These are phyloP conservation scores for Lepilemur ruficaudatus DNA, from an alignment of 2,797 vertebrate species.

Conservation along the genomic window DNA sequence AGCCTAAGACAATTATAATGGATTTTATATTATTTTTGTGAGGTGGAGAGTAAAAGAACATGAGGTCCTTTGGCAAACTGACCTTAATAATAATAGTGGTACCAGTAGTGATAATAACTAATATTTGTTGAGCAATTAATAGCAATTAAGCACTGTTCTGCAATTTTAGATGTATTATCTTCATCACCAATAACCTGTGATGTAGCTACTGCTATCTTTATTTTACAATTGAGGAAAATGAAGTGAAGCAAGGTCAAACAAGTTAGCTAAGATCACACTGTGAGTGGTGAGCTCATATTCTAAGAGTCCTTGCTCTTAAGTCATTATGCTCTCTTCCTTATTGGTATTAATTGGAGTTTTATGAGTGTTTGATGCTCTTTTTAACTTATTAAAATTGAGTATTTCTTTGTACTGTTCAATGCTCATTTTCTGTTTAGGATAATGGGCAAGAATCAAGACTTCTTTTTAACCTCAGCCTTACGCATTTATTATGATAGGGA, in stretches of 20 bases:
- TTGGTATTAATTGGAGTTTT: slow-evolving; percentile 3
- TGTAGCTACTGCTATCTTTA: slow-evolving; percentile 4
- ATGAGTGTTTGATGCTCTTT: not conserved
- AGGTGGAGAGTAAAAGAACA: not conserved
- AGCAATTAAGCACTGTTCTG: not conserved
- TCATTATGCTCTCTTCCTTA: slow-evolving; percentile 26
- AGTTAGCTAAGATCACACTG: not conserved
- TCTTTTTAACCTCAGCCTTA: not conserved
- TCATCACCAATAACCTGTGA: slow-evolving; percentile 22
- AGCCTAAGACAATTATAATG: slow-evolving; percentile 3
- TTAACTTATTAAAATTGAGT: slow-evolving; percentile 33
- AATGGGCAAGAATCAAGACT: slow-evolving; percentile 39
- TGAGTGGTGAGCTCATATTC: not conserved
- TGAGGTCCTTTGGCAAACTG: not conserved
- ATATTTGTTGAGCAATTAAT: slow-evolving; percentile 25
- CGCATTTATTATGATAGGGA: slow-evolving; percentile 19
- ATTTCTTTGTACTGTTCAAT: slow-evolving; percentile 37
- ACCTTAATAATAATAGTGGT: slow-evolving; percentile 33
- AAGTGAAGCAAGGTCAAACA: not conserved
- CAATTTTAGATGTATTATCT: not conserved
- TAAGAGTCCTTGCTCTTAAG: not conserved
- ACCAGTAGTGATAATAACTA: slow-evolving; percentile 18
- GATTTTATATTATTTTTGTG: not conserved
- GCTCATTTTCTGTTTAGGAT: slow-evolving; percentile 42
- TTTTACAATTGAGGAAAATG: slow-evolving; percentile 38